Base-by-base conservation (phyloP, 2,888 invertebrate species). In the Zelleria hepariella region DNA sequence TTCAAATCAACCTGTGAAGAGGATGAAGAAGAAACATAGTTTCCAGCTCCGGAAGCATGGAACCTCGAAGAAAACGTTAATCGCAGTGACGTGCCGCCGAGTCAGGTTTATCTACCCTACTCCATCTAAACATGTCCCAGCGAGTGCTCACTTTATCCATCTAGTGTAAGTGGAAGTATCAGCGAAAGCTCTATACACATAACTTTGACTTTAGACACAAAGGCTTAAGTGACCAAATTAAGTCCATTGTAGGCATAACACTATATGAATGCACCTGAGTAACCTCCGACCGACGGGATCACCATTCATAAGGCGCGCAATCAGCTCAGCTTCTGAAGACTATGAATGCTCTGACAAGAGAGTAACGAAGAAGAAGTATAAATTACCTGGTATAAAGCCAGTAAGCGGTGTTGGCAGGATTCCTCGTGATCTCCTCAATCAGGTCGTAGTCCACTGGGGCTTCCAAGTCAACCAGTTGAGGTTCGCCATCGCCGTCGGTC, bases 321-420 rank as follows among this genome's bases (percentile, higher is more conserved):
- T 49, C 23, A 23, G 25, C 3, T 53, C 2, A 15, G n/a, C n/a
- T n/a, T n/a, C n/a, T n/a, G n/a, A n/a, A n/a, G n/a, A n/a, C n/a
- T n/a, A n/a, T n/a, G n/a, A n/a, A n/a, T n/a, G n/a, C n/a, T n/a
- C n/a, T n/a, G n/a, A n/a, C n/a, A n/a, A n/a, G n/a, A n/a, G n/a
- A n/a, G n/a, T n/a, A n/a, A n/a, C n/a, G n/a, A n/a, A n/a, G n/a
- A n/a, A n/a, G n/a, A n/a, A 18, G 15, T 20, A 32, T 54, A 8
- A 2, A 3, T 60, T 65, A 73, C 74, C 69, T 69, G 0, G 73
- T 69, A 61, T 15, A 75, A 1, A 77, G 61, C 2, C 72, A 58
- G 58, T 77, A 79, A 7, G 27, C 25, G 62, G 75, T 78, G 61
- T 76, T 75, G 0, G 67, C 70, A 1, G 77, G 73, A 52, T 78